Percentiles rank a stretch among this genome's conserved stretches.
phyloP scores from a whole-genome alignment of 2,888 invertebrate genomes.

The Dascillus cervinus region DNA sequence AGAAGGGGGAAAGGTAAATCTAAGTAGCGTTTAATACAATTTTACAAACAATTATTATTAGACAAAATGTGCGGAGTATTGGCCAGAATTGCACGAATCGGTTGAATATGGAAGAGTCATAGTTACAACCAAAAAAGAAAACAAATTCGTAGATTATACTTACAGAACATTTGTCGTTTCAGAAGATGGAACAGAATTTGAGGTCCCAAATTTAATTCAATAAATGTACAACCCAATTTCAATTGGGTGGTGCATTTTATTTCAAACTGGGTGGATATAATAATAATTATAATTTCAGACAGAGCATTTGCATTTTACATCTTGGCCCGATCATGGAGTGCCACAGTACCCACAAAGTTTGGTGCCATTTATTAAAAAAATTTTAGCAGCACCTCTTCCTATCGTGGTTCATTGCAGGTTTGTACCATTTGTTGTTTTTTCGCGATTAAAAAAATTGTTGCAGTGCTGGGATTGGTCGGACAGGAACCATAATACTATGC shows the following conservation, averaged over 20 bases:
- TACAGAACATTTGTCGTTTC: conserved; percentile 31
- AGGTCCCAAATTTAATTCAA: too few relatives aligned
- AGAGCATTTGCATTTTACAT: conserved; percentile 44
- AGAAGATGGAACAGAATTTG: too few relatives aligned
- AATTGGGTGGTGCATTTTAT: too few relatives aligned
- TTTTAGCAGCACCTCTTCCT: conserved; percentile 37
- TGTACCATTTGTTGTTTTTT: neutral
- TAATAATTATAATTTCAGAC: conserved; percentile 32
- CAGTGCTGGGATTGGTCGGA: conserved; percentile 52
- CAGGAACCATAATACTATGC: conserved; percentile 50
- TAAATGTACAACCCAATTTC: too few relatives aligned
- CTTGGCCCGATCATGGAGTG: conserved; percentile 48
- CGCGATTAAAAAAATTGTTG: too few relatives aligned
- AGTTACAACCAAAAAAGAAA: conserved; percentile 30
- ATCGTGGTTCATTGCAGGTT: conserved; percentile 48
- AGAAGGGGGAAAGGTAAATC: conserved; percentile 43
- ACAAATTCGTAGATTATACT: conserved; percentile 36
- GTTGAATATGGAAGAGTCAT: conserved; percentile 32
- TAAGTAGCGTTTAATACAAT: too few relatives aligned
- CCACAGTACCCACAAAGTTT: conserved; percentile 27
- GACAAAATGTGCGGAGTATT: conserved; percentile 46
- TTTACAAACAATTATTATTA: too few relatives aligned
- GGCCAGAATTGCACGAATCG: conserved; percentile 43
- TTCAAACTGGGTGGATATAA: too few relatives aligned
- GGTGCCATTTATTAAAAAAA: conserved; percentile 20